These are phyloP conservation scores for Drosophila pseudoobscura DNA, from an alignment of 1,140 invertebrate species.

Conservation along the genomic window DNA sequence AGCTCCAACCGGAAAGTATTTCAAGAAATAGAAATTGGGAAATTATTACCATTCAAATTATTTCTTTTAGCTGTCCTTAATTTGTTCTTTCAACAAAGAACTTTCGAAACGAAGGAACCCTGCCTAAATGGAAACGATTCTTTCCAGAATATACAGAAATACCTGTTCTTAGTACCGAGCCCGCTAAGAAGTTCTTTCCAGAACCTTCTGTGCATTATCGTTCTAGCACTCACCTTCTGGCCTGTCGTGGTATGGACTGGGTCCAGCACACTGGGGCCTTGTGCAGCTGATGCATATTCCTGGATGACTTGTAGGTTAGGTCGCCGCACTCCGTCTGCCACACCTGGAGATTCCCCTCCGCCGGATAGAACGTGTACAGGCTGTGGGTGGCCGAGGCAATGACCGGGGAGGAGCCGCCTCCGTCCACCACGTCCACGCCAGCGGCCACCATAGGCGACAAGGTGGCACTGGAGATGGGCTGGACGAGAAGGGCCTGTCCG, in stretches of 20 bases:
- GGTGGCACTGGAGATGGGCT: slow-evolving; percentile 79
- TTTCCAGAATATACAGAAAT: too few species aligned
- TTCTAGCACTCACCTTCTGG: slow-evolving; percentile 76
- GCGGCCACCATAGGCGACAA: slow-evolving; percentile 59
- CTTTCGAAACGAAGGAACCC: too few species aligned
- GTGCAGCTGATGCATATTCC: slow-evolving; percentile 80
- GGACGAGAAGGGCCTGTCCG: slow-evolving; percentile 71
- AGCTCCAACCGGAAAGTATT: neutral
- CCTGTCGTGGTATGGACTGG: slow-evolving; percentile 82
- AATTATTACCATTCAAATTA: neutral
- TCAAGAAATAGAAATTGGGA: too few species aligned
- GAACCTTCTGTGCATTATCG: too few species aligned
- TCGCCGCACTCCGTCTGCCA: slow-evolving; percentile 82
- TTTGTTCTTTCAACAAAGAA: too few species aligned
- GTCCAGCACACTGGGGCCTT: slow-evolving; percentile 83
- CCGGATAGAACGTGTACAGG: slow-evolving; percentile 82
- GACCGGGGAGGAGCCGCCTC: slow-evolving; percentile 66
- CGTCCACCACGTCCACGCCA: slow-evolving; percentile 58
- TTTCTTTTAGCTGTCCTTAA: too few species aligned
- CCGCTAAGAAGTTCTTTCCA: too few species aligned
- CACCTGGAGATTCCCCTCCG: slow-evolving; percentile 81
- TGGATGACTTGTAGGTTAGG: slow-evolving; percentile 79
- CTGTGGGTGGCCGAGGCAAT: slow-evolving; percentile 81
- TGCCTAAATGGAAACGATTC: too few species aligned
- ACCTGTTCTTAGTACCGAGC: too few species aligned